These are phyloP conservation scores for Agriopis aurantiaria DNA, from an alignment of 2,888 invertebrate genomes.

Conservation along the genomic window DNA sequence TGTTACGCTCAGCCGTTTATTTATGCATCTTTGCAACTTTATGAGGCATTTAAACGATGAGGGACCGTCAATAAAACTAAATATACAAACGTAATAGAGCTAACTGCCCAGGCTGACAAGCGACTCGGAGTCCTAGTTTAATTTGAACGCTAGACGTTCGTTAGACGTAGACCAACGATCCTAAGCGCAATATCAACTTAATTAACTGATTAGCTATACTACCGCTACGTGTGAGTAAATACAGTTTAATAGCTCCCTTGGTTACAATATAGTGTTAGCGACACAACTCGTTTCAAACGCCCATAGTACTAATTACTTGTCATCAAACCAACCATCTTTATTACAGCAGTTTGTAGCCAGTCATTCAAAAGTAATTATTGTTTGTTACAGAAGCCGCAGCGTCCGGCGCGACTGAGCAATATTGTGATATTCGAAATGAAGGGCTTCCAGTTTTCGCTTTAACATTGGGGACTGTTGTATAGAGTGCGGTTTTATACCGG, in stretches of 20 bases:
- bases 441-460: conserved; percentile 68
- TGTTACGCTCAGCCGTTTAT: conserved; percentile 51
- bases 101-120: conserved; percentile 44
- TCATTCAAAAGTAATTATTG: conserved; percentile 48
- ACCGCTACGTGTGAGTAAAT: conserved; percentile 21
- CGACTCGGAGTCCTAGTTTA: conserved; percentile 47
- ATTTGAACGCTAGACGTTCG: conserved; percentile 33
- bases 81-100: conserved; percentile 53
- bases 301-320: conserved; percentile 37
- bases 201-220: conserved; percentile 37
- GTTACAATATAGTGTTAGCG: conserved; percentile 33
- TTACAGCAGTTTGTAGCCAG: conserved; percentile 37
- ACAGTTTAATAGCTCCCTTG: conserved; percentile 33
- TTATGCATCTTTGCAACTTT: conserved; percentile 57
- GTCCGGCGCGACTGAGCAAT: conserved; percentile 59
- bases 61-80: conserved; percentile 62
- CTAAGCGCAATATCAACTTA: conserved; percentile 38
- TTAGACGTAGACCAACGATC: conserved; percentile 39
- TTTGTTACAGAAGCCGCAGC: conserved; percentile 67
- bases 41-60: conserved; percentile 59
- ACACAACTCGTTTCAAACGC: conserved; percentile 30
- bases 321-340: conserved; percentile 37
- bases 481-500: conserved; percentile 54
- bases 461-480: conserved; percentile 54
- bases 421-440: conserved; percentile 68